Conservation (phyloP, 2,888 invertebrate species). For the Coenonympha arcania region DNA sequence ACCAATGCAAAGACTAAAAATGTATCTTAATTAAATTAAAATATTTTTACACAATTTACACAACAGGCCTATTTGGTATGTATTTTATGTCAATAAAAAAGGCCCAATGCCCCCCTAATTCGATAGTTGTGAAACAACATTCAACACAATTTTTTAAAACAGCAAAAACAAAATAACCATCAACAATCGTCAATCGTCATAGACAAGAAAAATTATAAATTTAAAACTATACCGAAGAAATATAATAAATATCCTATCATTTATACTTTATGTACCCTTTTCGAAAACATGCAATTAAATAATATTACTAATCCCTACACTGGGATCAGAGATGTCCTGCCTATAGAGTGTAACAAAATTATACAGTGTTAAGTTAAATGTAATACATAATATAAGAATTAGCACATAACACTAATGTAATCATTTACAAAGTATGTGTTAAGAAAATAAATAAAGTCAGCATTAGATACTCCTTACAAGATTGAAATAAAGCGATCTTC, state of each 20-base stretch:
- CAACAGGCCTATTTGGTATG: slow-evolving; percentile 29
- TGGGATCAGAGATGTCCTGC: slow-evolving; percentile 5
- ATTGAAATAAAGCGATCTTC: slow-evolving; percentile 47
- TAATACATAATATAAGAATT: background rate
- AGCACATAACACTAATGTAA: background rate
- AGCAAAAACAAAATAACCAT: background rate
- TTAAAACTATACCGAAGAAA: background rate
- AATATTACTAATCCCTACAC: slow-evolving; percentile 6
- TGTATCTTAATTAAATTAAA: slow-evolving; percentile 54
- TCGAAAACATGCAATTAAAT: slow-evolving; percentile 1
- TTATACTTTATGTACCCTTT: background rate
- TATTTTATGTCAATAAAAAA: slow-evolving; percentile 14
- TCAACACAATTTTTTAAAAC: background rate
- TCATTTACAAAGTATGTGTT: background rate
- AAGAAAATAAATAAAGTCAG: slow-evolving; percentile 5
- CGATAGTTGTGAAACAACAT: slow-evolving; percentile 14
- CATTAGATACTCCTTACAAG: background rate
- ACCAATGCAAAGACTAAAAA: slow-evolving; percentile 52
- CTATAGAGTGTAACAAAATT: too few species aligned
- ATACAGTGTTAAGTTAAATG: background rate
- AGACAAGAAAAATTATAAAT: background rate
- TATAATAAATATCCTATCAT: background rate
- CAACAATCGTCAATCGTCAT: slow-evolving; percentile 1
- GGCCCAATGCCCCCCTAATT: slow-evolving; percentile 1
- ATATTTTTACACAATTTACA: slow-evolving; percentile 63